phyloP scores from a whole-genome alignment of 2,888 invertebrate genomes.

The Drosophila prostipennis region DNA sequence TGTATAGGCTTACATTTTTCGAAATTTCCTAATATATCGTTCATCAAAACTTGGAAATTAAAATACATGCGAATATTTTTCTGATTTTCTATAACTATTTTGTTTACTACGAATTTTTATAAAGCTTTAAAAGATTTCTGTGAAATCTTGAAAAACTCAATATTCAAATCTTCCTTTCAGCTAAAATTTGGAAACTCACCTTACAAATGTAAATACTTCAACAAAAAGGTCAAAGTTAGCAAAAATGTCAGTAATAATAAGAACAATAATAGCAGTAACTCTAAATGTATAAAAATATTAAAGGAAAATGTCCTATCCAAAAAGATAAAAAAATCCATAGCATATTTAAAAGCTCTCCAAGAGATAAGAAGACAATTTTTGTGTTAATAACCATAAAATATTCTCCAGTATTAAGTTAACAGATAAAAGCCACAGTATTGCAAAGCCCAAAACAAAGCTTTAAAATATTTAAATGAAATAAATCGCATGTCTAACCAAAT shows the following conservation, averaged over 20 bases:
- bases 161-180: too few species aligned
- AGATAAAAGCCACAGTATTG: neutral
- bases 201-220: neutral
- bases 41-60: neutral
- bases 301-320: neutral
- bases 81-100: neutral
- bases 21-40: too few species aligned
- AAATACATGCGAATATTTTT: neutral
- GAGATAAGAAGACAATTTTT: slow-evolving; percentile 6
- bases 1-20: too few species aligned
- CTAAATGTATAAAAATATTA: slow-evolving; percentile 1
- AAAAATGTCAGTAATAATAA: neutral
- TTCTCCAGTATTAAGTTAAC: neutral
- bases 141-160: too few species aligned
- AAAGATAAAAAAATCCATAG: neutral
- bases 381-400: slow-evolving; percentile 1
- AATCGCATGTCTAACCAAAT: slow-evolving; percentile 20
- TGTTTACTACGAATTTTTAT: neutral
- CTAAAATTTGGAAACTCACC: neutral
- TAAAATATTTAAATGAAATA: slow-evolving; percentile 31
- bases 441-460: slow-evolving; percentile 45
- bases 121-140: neutral
- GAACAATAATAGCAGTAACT: slow-evolving; percentile 29
- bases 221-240: neutral
- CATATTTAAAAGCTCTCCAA: slow-evolving; percentile 7